Evolutionary conservation across 2,888 invertebrate species (phyloP), one percentile per base, ranked within the genome.

Genomic region (Standfussiana lucernea): DNA sequence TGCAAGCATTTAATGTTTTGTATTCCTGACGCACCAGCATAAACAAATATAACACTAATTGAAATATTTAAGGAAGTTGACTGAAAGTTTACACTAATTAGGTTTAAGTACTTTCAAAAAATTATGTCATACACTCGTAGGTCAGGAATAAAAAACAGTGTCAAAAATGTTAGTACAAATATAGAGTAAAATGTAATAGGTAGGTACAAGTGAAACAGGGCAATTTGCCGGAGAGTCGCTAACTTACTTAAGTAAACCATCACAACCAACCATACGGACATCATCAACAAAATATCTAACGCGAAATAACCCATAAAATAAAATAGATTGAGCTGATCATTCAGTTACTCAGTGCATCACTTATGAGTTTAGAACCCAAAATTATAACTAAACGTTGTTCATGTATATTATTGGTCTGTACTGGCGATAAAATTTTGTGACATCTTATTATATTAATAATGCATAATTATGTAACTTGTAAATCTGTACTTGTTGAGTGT

Each of bases 211-310:
- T 91, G 91, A 93, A 93, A 94, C 90, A 93, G 91, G 93, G 92
- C 92, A 92, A 93, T 93, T 94, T 93, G 94, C 93, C 93, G 93
- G 94, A 94, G 94, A 94, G 93, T 95, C 93, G 90, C 93, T 95
- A 95, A 95, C 95, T 96, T 96, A 96, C 95, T 95, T 96, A 96
- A 96, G 96, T 96, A 96, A 96, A 95, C 95, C 96, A 95, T 96
- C 96, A 96, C 96, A 96, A 96, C 96, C 96, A 96, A 95, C 96
- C 96, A 94, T 96, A 94, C 96, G 96, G 96, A 96, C 96, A 94
- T 94, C 94, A 94, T 94, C 91, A 96, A 95, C 94, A 92, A 95
- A 95, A 93, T 88, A 92, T 93, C 84, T 91, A 92, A 94, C 91
- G 90, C 92, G 90, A 94, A 94, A 91, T 91, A 93, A 94, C 91